phyloP scores from a whole-genome alignment of 2,888 invertebrate species.

The Drosophila nigricruria region DNA sequence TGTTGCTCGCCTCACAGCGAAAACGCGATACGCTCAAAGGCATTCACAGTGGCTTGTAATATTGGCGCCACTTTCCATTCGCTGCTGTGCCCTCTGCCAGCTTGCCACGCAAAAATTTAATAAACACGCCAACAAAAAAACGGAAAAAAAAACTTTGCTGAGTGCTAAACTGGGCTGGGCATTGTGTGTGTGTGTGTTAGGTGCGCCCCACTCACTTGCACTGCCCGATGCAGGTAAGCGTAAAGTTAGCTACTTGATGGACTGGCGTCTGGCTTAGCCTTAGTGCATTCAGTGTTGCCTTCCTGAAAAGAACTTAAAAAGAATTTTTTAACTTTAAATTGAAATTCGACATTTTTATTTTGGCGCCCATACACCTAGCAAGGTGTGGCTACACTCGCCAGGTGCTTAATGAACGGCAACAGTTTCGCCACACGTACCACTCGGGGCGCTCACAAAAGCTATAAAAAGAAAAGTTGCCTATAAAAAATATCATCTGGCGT shows the following conservation, averaged over 20 bases:
- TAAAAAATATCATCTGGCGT: constrained; percentile 76
- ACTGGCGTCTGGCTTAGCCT: constrained; percentile 25
- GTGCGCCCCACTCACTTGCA: constrained; percentile 29
- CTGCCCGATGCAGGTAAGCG: constrained; percentile 41
- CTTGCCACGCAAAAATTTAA: constrained; percentile 49
- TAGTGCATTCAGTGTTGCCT: constrained; percentile 35
- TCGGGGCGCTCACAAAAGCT: constrained; percentile 40
- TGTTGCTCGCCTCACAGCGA: constrained; percentile 30
- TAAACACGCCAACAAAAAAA: constrained; percentile 40
- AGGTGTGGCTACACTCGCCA: constrained; percentile 17
- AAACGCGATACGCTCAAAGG: constrained; percentile 36
- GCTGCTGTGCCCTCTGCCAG: constrained; percentile 24
- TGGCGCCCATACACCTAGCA: constrained; percentile 26
- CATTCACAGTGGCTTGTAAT: constrained; percentile 28
- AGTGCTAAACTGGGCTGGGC: constrained; percentile 47
- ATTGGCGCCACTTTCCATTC: constrained; percentile 45
- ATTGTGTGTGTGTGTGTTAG: constrained; percentile 41
- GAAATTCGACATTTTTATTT: constrained; percentile 51
- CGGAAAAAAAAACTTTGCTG: constrained; percentile 38
- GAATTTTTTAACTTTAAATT: constrained; percentile 54
- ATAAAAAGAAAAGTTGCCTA: constrained; percentile 63
- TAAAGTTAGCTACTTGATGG: constrained; percentile 40
- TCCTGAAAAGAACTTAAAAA: constrained; percentile 10
- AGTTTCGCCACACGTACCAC: constrained; percentile 19
- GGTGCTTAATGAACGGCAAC: constrained; percentile 63